A percentile compares a stretch with the other conserved stretches of the same genome.
Conservation (phyloP, 2,113 vertebrate genomes). For the Pao palembangensis region DNA sequence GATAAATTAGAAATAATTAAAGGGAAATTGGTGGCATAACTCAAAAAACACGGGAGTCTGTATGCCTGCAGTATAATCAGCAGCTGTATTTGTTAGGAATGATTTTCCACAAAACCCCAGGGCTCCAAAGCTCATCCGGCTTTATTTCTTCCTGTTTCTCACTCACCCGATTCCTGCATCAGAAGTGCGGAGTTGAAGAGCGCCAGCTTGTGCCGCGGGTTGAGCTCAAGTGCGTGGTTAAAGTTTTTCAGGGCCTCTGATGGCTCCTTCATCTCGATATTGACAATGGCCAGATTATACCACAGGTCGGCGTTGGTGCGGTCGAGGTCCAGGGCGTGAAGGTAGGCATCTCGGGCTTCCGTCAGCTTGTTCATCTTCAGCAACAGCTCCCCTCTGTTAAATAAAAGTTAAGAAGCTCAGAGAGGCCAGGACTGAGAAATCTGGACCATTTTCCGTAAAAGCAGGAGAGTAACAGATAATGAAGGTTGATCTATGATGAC, state of each 20-base stretch:
- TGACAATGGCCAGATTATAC: slow-evolving; percentile 98
- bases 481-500: no score
- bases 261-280: slow-evolving; percentile 96
- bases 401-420: neutral
- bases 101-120: no score
- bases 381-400: slow-evolving; percentile 88
- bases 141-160: no score
- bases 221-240: slow-evolving; percentile 89
- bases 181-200: slow-evolving; percentile 95
- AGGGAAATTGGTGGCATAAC: no score
- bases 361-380: slow-evolving; percentile 96
- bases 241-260: slow-evolving; percentile 92
- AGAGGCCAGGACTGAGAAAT: neutral
- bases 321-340: slow-evolving; percentile 90
- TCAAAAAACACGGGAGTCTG: no score
- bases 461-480: neutral
- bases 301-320: slow-evolving; percentile 91
- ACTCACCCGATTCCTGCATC: slow-evolving; percentile 97
- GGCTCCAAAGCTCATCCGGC: no score
- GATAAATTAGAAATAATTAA: no score
- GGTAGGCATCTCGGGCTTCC: slow-evolving; percentile 92
- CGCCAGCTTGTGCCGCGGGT: slow-evolving; percentile 87
- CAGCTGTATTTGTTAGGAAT: no score
- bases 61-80: no score
- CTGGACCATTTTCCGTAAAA: neutral